Evolutionary conservation across 2,113 vertebrate species (phyloP), one percentile per base, ranked within the genome.

Genomic region (Paramisgurnus dabryanus): DNA sequence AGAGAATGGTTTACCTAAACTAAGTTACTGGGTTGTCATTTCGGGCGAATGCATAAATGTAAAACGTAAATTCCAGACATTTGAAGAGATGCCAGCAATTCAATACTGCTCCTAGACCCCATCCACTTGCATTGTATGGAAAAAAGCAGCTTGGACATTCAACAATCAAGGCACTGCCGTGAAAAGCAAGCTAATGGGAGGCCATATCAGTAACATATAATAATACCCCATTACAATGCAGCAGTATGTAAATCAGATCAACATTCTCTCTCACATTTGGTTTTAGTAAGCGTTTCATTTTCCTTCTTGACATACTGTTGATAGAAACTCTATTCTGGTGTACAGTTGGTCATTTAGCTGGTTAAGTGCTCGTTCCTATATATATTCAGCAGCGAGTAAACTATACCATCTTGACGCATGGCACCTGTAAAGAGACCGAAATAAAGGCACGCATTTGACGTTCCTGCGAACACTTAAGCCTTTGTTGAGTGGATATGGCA

Each of bases 391-490:
- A 40, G 39, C 27, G 41, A 41, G 60, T n/a, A 57, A 34, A 53
- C 60, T 53, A 65, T 74, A 45, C 61, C 64, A 18, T 63, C 71
- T 53, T 50, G 47, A 78, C n/a, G 39, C 43, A 71, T 22, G 41
- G 40, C 39, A 80, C 47, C 79, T 73, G 69, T 67, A 57, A 66
- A 73, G 53, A 72, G n/a, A 74, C 45, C 18, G 72, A 66, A 55
- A 53, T 34, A 66, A 57, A 17, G 65, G 79, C 47, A 57, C 58
- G 43, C 15, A n/a, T 43, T 34, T 65, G 68, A 34, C 61, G 40
- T 73, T 17, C 41, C 53, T 11, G 73, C 39, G 61, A 65, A 72
- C 61, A 74, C 60, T 72, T 80, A 57, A 80, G 73, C 70, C 70
- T 66, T 58, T 67, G 50, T 67, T 67, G 71, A 45, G 65, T 41